Conservation (phyloP, 2,888 invertebrate species). For the Plagiodera versicolora region DNA sequence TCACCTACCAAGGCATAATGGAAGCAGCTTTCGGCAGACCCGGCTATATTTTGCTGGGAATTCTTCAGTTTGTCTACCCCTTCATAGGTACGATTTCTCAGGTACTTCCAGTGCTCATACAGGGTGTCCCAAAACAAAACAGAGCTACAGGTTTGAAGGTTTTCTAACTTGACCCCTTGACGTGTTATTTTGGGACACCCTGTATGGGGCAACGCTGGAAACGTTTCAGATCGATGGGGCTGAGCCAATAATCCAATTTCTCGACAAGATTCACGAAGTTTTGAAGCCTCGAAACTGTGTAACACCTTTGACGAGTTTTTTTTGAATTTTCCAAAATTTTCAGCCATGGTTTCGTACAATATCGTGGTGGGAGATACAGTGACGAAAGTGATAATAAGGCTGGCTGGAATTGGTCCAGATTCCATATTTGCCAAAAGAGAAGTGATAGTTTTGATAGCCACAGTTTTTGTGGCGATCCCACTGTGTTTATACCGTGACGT, state of each 20-base stretch:
- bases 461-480: constrained; percentile 74
- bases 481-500: constrained; percentile 79
- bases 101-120: no score
- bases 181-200: no score
- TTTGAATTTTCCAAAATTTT: constrained; percentile 34
- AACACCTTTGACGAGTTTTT: not conserved
- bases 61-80: constrained; percentile 80
- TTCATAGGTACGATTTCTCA: constrained; percentile 68
- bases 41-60: constrained; percentile 74
- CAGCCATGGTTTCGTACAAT: constrained; percentile 88
- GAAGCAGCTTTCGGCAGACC: constrained; percentile 77
- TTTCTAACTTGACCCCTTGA: no score
- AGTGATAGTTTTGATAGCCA: constrained; percentile 71
- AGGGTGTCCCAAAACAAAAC: no score
- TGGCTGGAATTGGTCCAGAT: constrained; percentile 61
- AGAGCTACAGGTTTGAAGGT: no score
- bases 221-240: no score
- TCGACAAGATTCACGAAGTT: no score
- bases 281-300: no score
- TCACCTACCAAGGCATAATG: constrained; percentile 78
- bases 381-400: constrained; percentile 76
- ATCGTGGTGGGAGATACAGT: constrained; percentile 85
- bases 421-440: constrained; percentile 65
- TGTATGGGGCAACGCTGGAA: no score
- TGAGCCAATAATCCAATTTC: no score